Base-by-base conservation (phyloP, 2,888 invertebrate species). In the Diplolepis rosae region DNA sequence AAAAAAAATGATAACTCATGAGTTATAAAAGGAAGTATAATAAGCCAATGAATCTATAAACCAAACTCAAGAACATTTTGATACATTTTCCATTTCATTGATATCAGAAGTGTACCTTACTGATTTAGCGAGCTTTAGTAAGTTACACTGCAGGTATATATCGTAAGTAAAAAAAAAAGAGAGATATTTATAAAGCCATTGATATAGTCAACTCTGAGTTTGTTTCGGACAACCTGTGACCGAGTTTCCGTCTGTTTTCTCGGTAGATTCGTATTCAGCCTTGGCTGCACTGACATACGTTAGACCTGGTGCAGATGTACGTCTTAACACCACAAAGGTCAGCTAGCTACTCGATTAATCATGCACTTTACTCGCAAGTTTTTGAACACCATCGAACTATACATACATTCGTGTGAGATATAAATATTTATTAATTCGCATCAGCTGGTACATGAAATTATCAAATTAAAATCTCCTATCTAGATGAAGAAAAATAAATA, bases 361-460 rank as follows among this genome's bases (percentile, higher is more conserved):
- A 77, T 79, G 70, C 71, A 74, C 71, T 71, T 68, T 69, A 66
- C 69, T 48, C 52, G 65, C 50, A 76, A 78, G 66, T 78, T 70
- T 50, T 35, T 61, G 45, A 77, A 68, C 56, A 39, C 66, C 35
- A 54, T 24, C 11, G 45, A 48, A 22, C 32, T 56, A 18, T 56
- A 68, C 51, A 50, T 65, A 66, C 11, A 32, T 7, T 7, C 24
- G 0, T 39, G 24, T 6, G 13, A 27, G 2, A 27, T 61, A 77
- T 75, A 77, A 78, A 78, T 76, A 77, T 76, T 74, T 78, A 80
- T 80, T 72, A 77, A 82, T 76, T 72, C 56, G 65, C 68, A 79
- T 80, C 76, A 75, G 74, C 73, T 67, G 73, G 67, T 48, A 7
- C 27, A 24, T 24, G 24, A 61, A 39, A n/a, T 24, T 27, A n/a